Conservation (phyloP, 2,797 vertebrate species). For the Champsocephalus gunnari region DNA sequence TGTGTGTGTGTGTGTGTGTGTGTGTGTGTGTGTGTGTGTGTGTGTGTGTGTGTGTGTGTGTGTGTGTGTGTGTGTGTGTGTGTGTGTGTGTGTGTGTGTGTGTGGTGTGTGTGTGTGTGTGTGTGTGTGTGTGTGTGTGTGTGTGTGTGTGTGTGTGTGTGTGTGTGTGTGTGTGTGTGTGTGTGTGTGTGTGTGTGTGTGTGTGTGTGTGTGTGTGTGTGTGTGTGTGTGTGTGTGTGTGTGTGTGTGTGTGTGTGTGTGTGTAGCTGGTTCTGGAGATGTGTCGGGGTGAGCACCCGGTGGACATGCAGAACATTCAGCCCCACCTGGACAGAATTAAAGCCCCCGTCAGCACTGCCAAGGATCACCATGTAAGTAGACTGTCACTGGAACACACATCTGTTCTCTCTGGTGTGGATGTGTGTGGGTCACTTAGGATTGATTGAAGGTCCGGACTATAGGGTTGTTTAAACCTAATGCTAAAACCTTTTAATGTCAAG, state of each 20-base stretch:
- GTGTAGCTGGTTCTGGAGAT: slow-evolving; percentile 79
- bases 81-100: background rate
- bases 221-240: background rate
- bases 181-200: too few relatives aligned
- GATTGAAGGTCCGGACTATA: background rate
- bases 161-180: too few relatives aligned
- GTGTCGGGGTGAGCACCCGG: slow-evolving; percentile 75
- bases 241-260: background rate
- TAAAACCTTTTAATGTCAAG: background rate
- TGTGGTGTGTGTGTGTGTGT: too few relatives aligned
- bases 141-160: background rate
- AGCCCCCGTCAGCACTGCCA: slow-evolving; percentile 76
- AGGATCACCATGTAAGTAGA: slow-evolving; percentile 75
- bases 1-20: background rate
- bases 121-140: background rate
- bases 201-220: background rate
- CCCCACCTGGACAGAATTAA: slow-evolving; percentile 81
- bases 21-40: background rate
- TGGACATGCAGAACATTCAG: slow-evolving; percentile 76
- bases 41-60: background rate
- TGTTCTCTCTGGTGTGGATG: background rate
- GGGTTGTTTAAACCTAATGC: background rate
- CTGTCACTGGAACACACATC: background rate
- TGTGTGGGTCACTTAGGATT: background rate
- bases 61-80: too few relatives aligned